Evolutionary conservation across 2,888 invertebrate species (phyloP).

Genomic region (Tortricodes alternella): DNA sequence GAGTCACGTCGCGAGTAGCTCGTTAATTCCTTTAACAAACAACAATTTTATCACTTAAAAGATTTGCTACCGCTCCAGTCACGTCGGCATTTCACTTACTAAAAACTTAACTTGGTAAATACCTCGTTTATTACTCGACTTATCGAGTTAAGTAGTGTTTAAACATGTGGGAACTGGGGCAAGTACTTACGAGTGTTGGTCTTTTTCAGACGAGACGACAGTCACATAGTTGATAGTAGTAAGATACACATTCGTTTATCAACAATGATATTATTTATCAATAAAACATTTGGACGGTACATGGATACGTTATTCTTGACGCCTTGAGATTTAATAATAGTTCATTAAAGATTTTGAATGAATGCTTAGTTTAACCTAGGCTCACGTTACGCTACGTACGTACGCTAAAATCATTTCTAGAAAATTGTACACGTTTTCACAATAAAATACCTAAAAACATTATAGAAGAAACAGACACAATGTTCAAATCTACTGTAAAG

Average conservation of each 20-base stretch:
- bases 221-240: constrained; percentile 4
- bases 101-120: constrained; percentile 44
- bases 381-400: no score
- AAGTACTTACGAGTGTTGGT: constrained; percentile 32
- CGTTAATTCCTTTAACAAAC: constrained; percentile 41
- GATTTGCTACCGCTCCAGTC: constrained; percentile 45
- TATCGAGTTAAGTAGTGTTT: constrained; percentile 46
- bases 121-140: constrained; percentile 44
- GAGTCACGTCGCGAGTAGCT: constrained; percentile 4
- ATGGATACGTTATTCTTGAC: no score
- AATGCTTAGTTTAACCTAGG: no score
- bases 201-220: constrained; percentile 15
- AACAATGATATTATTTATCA: background rate
- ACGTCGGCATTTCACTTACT: constrained; percentile 50
- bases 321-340: no score
- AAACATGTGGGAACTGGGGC: constrained; percentile 45
- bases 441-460: no score
- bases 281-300: no score
- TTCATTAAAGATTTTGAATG: no score
- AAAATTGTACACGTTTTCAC: no score
- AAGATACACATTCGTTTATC: background rate
- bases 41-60: constrained; percentile 44
- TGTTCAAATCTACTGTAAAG: no score
- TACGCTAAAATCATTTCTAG: no score
- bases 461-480: no score